These are phyloP conservation scores for Watsonalla binaria DNA, from an alignment of 2,888 invertebrate genomes.

Conservation along the genomic window DNA sequence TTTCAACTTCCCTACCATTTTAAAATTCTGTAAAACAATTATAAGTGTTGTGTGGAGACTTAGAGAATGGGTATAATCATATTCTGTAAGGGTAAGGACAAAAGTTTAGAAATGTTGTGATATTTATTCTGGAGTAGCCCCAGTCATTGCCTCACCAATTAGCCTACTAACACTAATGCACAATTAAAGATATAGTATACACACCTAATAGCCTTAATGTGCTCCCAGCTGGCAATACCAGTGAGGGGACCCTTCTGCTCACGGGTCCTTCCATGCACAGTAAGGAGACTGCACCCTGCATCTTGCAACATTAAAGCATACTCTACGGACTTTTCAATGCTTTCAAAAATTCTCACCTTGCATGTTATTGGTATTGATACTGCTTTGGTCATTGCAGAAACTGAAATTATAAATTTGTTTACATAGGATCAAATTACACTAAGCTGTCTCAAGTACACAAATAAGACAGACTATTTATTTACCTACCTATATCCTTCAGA, in stretches of 20 bases:
- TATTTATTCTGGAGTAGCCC: no score
- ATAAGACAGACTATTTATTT: neutral
- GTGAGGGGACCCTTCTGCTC: conserved; percentile 98
- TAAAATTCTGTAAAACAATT: no score
- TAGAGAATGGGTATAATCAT: no score
- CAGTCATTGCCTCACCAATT: no score
- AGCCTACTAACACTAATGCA: conserved; percentile 1
- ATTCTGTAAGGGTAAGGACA: no score
- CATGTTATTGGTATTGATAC: conserved; percentile 95
- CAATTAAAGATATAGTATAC: conserved; percentile 9
- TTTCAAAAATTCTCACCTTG: conserved; percentile 95
- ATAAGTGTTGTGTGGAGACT: no score
- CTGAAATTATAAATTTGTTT: conserved; percentile 65
- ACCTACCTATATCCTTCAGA: conserved; percentile 87
- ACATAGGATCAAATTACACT: no score
- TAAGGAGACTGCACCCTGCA: conserved; percentile 94
- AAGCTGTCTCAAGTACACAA: no score
- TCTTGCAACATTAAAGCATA: conserved; percentile 97
- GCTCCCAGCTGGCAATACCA: conserved; percentile 95
- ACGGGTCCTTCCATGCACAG: conserved; percentile 96
- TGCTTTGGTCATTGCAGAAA: conserved; percentile 82
- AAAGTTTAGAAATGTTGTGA: no score
- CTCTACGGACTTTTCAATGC: conserved; percentile 88
- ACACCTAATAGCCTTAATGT: conserved; percentile 94
- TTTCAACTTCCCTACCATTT: no score